Conservation (phyloP, 37 sponge, comb jelly and placozoan genomes). For the Ephydatia muelleri region DNA sequence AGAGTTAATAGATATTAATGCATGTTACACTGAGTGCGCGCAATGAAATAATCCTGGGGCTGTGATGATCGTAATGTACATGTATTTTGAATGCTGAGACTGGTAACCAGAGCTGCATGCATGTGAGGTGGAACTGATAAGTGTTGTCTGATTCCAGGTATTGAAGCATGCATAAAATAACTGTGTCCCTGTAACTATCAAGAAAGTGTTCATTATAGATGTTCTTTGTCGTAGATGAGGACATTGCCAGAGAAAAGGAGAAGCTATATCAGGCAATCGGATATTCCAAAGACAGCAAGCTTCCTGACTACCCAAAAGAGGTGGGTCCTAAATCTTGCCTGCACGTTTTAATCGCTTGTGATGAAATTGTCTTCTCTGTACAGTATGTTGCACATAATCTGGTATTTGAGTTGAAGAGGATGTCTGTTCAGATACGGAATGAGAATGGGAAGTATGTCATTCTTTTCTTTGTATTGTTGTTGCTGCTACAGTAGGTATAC, state of each 20-base stretch:
- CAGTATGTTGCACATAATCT: slow-evolving; percentile 70
- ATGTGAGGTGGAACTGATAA: too few species aligned
- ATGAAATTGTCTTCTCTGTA: not conserved
- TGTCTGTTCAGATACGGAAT: slow-evolving; percentile 42
- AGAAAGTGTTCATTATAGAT: not conserved
- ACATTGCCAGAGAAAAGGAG: slow-evolving; percentile 59
- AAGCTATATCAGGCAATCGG: slow-evolving; percentile 77
- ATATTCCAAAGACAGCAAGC: slow-evolving; percentile 43
- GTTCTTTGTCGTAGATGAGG: slow-evolving; percentile 34
- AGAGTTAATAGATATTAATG: too few species aligned
- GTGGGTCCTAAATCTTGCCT: slow-evolving; percentile 26
- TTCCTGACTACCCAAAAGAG: slow-evolving; percentile 48
- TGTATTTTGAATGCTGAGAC: too few species aligned
- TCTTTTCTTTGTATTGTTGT: not conserved
- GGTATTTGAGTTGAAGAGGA: slow-evolving; percentile 32
- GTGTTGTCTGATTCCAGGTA: too few species aligned
- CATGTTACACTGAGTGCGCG: too few species aligned
- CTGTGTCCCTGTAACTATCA: not conserved
- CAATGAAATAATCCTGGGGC: too few species aligned
- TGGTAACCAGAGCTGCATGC: too few species aligned
- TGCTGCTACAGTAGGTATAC: not conserved
- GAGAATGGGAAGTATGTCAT: slow-evolving; percentile 19
- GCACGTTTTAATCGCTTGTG: not conserved
- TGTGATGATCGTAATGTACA: too few species aligned
- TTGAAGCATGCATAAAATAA: too few species aligned